Evolutionary conservation across 2,797 vertebrate genomes (phyloP).

Genomic region (Poliocrania exsul): DNA sequence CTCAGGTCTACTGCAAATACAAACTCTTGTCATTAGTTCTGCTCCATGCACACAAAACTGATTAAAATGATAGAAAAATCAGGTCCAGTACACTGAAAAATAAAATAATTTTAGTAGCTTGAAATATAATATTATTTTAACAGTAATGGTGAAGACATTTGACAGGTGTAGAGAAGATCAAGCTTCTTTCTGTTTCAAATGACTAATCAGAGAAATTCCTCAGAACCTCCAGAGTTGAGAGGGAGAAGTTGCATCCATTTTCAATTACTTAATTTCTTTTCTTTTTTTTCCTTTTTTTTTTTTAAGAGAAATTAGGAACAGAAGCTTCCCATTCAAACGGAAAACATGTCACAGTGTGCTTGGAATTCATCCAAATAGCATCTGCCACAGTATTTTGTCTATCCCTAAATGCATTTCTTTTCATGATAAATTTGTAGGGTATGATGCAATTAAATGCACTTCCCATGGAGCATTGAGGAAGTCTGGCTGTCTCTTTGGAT

Average conservation of each 20-base stretch:
- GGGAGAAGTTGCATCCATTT: constrained; percentile 52
- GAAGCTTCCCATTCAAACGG: constrained; percentile 41
- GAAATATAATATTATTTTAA: constrained; percentile 58
- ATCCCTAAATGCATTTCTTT: constrained; percentile 40
- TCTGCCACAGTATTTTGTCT: constrained; percentile 60
- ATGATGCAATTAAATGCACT: constrained; percentile 49
- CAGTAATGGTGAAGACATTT: background rate
- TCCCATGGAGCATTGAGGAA: constrained; percentile 25
- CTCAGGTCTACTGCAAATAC: background rate
- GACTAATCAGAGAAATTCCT: constrained; percentile 54
- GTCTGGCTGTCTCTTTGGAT: constrained; percentile 16
- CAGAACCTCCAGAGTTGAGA: constrained; percentile 15
- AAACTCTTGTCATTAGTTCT: constrained; percentile 3
- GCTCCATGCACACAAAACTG: background rate
- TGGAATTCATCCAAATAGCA: constrained; percentile 53
- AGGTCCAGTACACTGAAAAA: background rate
- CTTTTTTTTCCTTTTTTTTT: background rate
- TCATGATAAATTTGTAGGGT: constrained; percentile 30
- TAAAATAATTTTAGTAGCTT: background rate
- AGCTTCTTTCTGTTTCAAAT: constrained; percentile 54
- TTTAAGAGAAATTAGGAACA: constrained; percentile 45
- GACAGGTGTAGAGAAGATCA: constrained; percentile 58
- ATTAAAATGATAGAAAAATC: background rate
- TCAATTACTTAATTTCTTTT: constrained; percentile 38
- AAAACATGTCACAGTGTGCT: constrained; percentile 33